Conservation (phyloP, 2,113 vertebrate genomes). For the Xyrauchen texanus region DNA sequence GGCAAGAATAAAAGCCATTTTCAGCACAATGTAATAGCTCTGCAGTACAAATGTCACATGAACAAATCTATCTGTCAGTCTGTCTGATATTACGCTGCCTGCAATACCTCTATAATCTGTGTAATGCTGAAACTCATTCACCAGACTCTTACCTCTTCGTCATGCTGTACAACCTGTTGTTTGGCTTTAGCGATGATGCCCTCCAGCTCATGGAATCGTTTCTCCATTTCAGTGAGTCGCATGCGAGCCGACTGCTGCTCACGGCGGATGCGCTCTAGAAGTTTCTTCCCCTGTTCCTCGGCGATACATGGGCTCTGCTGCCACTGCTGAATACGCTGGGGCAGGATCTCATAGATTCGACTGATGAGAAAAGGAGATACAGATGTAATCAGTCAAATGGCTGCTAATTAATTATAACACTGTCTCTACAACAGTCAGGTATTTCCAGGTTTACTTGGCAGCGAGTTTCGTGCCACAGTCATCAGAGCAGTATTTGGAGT, state of each 20-base stretch:
- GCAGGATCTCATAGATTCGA: constrained; percentile 94
- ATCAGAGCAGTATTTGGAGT: constrained; percentile 91
- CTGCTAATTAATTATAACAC: too few species aligned
- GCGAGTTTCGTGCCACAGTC: constrained; percentile 93
- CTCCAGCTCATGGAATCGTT: constrained; percentile 92
- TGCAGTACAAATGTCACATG: not conserved
- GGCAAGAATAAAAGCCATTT: not conserved
- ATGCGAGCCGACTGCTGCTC: constrained; percentile 90
- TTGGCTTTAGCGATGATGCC: constrained; percentile 91
- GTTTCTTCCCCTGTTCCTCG: constrained; percentile 92
- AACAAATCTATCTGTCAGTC: too few species aligned
- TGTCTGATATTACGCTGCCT: too few species aligned
- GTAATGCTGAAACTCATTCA: too few species aligned
- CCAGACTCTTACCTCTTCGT: constrained; percentile 82
- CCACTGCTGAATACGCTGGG: constrained; percentile 96
- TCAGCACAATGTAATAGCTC: not conserved
- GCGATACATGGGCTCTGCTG: constrained; percentile 95
- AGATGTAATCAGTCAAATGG: too few species aligned
- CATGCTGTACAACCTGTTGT: constrained; percentile 89
- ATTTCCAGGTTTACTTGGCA: constrained; percentile 79
- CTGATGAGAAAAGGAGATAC: constrained; percentile 60
- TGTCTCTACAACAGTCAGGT: too few species aligned
- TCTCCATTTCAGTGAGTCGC: constrained; percentile 92
- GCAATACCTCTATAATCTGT: too few species aligned
- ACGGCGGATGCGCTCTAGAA: constrained; percentile 88